A percentile compares a stretch with the other conserved stretches of the same genome.
phyloP scores from a whole-genome alignment of 2,888 invertebrate species.

The Torymus tubicola region DNA sequence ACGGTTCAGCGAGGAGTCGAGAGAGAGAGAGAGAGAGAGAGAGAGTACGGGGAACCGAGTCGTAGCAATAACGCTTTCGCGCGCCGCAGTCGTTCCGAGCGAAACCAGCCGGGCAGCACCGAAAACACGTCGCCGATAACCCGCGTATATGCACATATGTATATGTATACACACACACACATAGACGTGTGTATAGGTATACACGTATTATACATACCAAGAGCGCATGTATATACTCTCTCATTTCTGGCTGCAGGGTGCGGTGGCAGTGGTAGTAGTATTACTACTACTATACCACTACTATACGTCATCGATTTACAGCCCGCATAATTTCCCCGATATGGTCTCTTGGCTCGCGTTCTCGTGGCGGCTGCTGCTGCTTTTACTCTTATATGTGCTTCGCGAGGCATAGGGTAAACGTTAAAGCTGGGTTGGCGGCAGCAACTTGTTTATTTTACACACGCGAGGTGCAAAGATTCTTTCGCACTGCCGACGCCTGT shows the following conservation, averaged over 20 bases:
- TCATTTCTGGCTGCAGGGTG: conserved; percentile 1
- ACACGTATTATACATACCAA: not conserved
- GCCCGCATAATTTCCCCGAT: conserved; percentile 55
- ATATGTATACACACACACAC: not conserved
- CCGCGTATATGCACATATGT: not conserved
- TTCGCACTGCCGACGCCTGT: not conserved
- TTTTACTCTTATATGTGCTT: not conserved
- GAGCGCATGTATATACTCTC: not conserved
- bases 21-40: not conserved
- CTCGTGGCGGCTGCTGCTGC: not conserved
- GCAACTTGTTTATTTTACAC: conserved; percentile 50
- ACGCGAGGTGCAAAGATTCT: conserved; percentile 30
- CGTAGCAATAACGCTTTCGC: conserved; percentile 29
- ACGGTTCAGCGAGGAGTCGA: not conserved
- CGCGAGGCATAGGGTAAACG: not conserved
- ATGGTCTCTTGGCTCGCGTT: conserved; percentile 52
- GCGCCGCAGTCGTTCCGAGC: conserved; percentile 16
- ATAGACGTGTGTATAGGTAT: too few species aligned
- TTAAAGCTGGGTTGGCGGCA: not conserved
- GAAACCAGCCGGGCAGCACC: not conserved
- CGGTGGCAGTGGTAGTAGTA: too few species aligned
- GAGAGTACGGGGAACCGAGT: not conserved
- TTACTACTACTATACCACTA: not conserved
- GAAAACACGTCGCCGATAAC: conserved; percentile 48
- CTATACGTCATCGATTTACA: conserved; percentile 54